Conservation (phyloP, 2,113 vertebrate species). For the Psilopsiagon aymara region DNA sequence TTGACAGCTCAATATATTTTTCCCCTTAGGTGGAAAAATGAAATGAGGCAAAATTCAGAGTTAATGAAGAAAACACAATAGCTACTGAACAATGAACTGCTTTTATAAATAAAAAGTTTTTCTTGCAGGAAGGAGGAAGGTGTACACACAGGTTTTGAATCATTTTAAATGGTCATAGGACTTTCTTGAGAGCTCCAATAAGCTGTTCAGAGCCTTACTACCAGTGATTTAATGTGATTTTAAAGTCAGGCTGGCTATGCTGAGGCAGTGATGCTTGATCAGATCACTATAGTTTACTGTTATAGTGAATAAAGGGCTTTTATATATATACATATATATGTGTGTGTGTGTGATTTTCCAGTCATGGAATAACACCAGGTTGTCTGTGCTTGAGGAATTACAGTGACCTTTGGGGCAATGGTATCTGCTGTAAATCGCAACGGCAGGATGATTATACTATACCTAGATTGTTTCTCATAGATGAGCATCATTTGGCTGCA, state of each 20-base stretch:
- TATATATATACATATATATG: background rate
- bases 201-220: conserved; percentile 1
- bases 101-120: conserved; percentile 55
- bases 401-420: background rate
- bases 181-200: conserved; percentile 35
- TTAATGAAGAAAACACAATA: conserved; percentile 69
- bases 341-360: background rate
- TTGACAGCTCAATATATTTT: conserved; percentile 45
- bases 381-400: conserved; percentile 8
- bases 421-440: background rate
- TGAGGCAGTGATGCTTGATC: background rate
- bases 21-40: conserved; percentile 51
- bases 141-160: background rate
- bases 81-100: conserved; percentile 8
- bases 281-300: background rate
- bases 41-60: conserved; percentile 56
- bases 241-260: background rate
- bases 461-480: background rate
- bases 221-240: conserved; percentile 29
- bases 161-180: conserved; percentile 3
- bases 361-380: background rate
- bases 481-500: background rate
- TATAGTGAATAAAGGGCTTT: background rate
- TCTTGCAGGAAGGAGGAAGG: background rate
- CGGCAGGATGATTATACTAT: background rate